A percentile compares a stretch with the other conserved stretches of the same genome.
phyloP scores from a whole-genome alignment of 2,888 invertebrate species.

The Orthosia incerta region DNA sequence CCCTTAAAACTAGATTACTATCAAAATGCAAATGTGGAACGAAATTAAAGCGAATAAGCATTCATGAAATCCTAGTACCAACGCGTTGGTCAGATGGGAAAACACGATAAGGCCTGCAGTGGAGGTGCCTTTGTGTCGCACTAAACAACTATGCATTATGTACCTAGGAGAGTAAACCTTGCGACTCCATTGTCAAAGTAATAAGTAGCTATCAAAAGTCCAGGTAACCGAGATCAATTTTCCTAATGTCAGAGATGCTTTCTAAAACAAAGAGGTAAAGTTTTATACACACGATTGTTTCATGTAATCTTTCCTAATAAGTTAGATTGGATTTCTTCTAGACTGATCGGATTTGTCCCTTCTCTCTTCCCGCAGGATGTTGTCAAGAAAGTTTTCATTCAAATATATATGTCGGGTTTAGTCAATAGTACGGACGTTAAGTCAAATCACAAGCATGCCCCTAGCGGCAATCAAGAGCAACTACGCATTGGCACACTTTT shows the following conservation, averaged over 20 bases:
- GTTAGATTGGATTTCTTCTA: constrained; percentile 51
- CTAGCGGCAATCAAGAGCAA: too few species aligned
- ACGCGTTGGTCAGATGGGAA: constrained; percentile 62
- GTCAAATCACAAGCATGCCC: too few species aligned
- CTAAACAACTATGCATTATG: constrained; percentile 45
- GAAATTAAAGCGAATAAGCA: constrained; percentile 65
- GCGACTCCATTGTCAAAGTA: constrained; percentile 14
- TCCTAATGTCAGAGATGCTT: constrained; percentile 7
- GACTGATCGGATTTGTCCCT: constrained; percentile 25
- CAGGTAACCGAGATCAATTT: not conserved
- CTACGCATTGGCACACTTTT: too few species aligned
- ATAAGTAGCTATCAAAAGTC: constrained; percentile 12
- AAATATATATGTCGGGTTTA: constrained; percentile 35
- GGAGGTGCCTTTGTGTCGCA: constrained; percentile 38
- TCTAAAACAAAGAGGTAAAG: constrained; percentile 11
- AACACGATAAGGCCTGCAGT: constrained; percentile 54
- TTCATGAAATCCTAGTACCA: constrained; percentile 61
- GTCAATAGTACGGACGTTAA: too few species aligned
- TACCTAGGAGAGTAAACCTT: constrained; percentile 10
- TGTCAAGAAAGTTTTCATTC: constrained; percentile 40
- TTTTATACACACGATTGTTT: constrained; percentile 35
- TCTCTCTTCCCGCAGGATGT: not conserved
- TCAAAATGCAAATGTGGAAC: constrained; percentile 66
- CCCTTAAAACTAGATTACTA: constrained; percentile 56
- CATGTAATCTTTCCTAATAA: constrained; percentile 31